Percentiles rank a stretch among this genome's conserved stretches.
These are phyloP conservation scores for Pyrgus malvae DNA, from an alignment of 2,888 invertebrate genomes.

Conservation along the genomic window DNA sequence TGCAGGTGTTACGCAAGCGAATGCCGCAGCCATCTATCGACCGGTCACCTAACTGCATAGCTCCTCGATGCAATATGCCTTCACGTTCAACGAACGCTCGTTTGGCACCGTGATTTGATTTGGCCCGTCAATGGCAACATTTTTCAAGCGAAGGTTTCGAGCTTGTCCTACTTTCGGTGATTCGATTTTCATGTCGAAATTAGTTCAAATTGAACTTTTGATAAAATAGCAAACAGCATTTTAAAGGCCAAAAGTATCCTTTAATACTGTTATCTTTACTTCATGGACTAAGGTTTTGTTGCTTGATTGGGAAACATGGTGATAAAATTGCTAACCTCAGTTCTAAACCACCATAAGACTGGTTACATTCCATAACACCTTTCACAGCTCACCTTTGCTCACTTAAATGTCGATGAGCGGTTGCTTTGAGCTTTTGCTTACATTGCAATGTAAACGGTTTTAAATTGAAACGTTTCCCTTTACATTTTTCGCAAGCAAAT, in stretches of 20 bases:
- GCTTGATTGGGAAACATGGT: too few species aligned
- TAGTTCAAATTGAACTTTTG: too few species aligned
- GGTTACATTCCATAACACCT: conserved; percentile 62
- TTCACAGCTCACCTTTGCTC: conserved; percentile 57
- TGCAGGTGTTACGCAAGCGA: conserved; percentile 64
- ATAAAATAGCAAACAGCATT: too few species aligned
- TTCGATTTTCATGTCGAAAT: not conserved
- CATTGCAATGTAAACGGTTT: conserved; percentile 15
- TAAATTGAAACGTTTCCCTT: conserved; percentile 6
- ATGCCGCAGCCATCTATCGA: conserved; percentile 59
- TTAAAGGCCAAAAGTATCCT: too few species aligned
- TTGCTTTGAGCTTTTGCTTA: conserved; percentile 29
- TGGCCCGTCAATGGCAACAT: conserved; percentile 38
- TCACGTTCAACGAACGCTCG: conserved; percentile 19
- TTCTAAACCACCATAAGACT: conserved; percentile 28
- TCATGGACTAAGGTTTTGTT: too few species aligned
- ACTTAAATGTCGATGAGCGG: conserved; percentile 33
- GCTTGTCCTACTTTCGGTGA: not conserved
- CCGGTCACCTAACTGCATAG: conserved; percentile 48
- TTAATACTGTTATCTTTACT: too few species aligned
- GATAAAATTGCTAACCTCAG: not conserved
- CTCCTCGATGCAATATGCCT: conserved; percentile 33
- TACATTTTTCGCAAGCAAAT: conserved; percentile 4
- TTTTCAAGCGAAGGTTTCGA: not conserved
- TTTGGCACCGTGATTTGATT: conserved; percentile 20